phyloP scores from a whole-genome alignment of 2,113 vertebrate genomes.

The crab-eating macaque (Macaca fascicularis) region T2T-MFA8v1.1 NC_088386.1:35818001-35818500 shows the following conservation, averaged over 20 bases:
- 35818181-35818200: neutral
- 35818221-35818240: neutral
- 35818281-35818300: conserved; percentile 5
- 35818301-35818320: neutral
- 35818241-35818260: neutral
- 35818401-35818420: neutral
- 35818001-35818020: neutral
- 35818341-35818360: neutral
- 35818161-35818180: neutral
- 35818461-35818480: neutral
- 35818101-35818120: neutral
- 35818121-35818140: neutral
- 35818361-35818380: neutral
- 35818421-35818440: neutral
- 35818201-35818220: neutral
- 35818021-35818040: neutral
- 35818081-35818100: neutral
- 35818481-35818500: neutral
- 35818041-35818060: neutral
- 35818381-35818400: neutral
- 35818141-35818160: neutral
- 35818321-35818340: neutral
- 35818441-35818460: neutral
- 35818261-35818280: neutral
- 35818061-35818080: neutral